Conservation (phyloP, 2,113 vertebrate species). For the Gracilinanus agilis region DNA sequence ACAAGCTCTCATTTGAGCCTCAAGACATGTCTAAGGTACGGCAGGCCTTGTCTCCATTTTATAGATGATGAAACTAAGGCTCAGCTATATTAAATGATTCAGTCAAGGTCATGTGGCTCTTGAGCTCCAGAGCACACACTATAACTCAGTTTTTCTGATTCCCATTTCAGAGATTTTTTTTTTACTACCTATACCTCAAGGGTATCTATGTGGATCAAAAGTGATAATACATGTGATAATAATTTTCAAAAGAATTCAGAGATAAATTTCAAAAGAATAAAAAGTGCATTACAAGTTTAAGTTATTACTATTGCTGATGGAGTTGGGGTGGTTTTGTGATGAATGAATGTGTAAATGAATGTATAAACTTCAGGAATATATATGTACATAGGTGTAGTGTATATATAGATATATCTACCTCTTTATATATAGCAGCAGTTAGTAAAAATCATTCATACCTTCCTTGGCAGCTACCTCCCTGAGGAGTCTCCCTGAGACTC, state of each 20-base stretch:
- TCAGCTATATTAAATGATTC: not conserved
- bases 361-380: not conserved
- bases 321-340: not conserved
- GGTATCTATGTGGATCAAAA: not conserved
- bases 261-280: not conserved
- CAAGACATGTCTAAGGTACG: not conserved
- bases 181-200: not conserved
- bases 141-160: not conserved
- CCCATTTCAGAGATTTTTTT: not conserved
- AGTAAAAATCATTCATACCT: not conserved
- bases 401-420: not conserved
- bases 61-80: not conserved
- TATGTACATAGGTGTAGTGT: not conserved
- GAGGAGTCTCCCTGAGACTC: not conserved
- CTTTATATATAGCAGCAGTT: not conserved
- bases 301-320: not conserved
- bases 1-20: not conserved
- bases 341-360: not conserved
- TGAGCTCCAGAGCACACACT: not conserved
- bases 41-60: not conserved
- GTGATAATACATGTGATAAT: not conserved
- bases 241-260: not conserved
- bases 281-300: not conserved
- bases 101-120: not conserved
- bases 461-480: not conserved